Conservation (phyloP, 2,888 invertebrate genomes). For the Cryptophagus acutangulus region DNA sequence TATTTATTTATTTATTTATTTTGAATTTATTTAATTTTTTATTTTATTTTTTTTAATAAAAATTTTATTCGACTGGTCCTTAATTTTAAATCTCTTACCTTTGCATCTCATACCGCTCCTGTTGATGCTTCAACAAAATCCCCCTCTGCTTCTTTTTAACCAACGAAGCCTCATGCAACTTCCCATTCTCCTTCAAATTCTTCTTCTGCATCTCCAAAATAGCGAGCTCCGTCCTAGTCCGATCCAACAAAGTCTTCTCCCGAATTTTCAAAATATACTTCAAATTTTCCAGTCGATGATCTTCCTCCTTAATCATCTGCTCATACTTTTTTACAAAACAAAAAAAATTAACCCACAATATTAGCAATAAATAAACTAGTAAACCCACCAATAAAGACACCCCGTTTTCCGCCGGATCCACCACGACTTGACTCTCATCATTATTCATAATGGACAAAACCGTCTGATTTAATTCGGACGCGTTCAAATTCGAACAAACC, state of each 20-base stretch:
- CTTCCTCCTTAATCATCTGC: conserved; percentile 64
- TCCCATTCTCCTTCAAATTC: conserved; percentile 53
- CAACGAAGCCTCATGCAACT: conserved; percentile 53
- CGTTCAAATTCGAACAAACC: too few species aligned
- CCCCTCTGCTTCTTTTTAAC: conserved; percentile 66
- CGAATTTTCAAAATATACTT: conserved; percentile 60
- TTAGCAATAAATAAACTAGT: too few species aligned
- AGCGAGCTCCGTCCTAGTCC: conserved; percentile 60
- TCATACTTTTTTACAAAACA: too few species aligned
- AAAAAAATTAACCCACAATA: too few species aligned
- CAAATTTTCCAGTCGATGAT: conserved; percentile 60
- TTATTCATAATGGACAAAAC: not conserved
- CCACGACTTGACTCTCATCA: not conserved
- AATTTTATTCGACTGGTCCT: not conserved
- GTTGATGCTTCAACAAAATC: conserved; percentile 59
- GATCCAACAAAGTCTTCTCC: conserved; percentile 62
- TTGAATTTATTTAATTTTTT: too few species aligned
- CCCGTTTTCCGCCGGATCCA: not conserved
- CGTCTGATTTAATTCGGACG: not conserved
- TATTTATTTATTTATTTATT: too few species aligned
- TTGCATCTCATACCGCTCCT: conserved; percentile 64
- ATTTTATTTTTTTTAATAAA: too few species aligned
- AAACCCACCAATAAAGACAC: too few species aligned
- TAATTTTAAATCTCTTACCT: conserved; percentile 42
- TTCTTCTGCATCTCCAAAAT: conserved; percentile 64